Conservation (phyloP, 2,797 vertebrate genomes). For the Phataginus tricuspis region DNA sequence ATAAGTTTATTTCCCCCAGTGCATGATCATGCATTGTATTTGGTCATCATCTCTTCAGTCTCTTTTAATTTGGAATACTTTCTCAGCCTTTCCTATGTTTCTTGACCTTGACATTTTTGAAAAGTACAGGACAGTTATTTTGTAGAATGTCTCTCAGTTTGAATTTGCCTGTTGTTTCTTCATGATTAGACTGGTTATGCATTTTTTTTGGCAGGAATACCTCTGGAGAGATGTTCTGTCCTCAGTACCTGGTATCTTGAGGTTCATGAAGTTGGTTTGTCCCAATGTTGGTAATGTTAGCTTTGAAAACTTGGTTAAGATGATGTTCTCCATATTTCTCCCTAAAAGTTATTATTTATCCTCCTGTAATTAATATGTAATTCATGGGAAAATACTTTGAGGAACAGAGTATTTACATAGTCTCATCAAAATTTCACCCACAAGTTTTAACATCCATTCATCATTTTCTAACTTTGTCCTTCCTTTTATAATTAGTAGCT, state of each 20-base stretch:
- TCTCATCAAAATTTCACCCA: not conserved
- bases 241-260: not conserved
- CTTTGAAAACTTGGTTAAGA: conserved; percentile 47
- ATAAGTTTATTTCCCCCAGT: not conserved
- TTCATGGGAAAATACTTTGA: not conserved
- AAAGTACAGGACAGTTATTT: conserved; percentile 52
- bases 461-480: conserved; percentile 25
- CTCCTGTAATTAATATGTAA: conserved; percentile 41
- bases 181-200: conserved; percentile 26
- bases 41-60: not conserved
- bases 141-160: conserved; percentile 30
- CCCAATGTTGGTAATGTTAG: not conserved
- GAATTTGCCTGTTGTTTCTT: conserved; percentile 61
- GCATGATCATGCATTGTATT: not conserved
- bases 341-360: conserved; percentile 39
- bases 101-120: conserved; percentile 67
- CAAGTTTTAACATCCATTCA: not conserved
- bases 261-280: conserved; percentile 11
- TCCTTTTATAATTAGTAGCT: conserved; percentile 22
- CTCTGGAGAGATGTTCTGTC: conserved; percentile 29
- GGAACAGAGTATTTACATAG: not conserved
- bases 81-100: conserved; percentile 42
- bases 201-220: conserved; percentile 9
- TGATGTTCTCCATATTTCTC: conserved; percentile 7
- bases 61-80: not conserved